Percentiles rank a stretch among this genome's conserved stretches.
Evolutionary conservation across 2,888 invertebrate species (phyloP).

Genomic region (Ophion ellenae): DNA sequence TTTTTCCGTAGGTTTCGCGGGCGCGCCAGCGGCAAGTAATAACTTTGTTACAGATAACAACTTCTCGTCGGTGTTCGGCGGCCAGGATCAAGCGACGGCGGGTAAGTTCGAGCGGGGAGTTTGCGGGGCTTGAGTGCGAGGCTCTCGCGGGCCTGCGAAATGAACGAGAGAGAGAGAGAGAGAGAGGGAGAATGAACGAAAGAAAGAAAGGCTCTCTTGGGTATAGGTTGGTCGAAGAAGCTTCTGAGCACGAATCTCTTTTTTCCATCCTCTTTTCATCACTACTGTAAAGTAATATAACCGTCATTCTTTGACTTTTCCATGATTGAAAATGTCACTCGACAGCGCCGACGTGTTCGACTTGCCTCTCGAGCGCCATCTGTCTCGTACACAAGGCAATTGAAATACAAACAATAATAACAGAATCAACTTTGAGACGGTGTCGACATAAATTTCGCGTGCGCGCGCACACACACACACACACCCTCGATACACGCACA

Average conservation of each 20-base stretch:
- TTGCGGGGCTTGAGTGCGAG: neutral
- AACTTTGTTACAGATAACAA: constrained; percentile 94
- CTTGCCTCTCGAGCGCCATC: neutral
- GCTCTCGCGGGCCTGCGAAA: neutral
- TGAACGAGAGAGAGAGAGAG: constrained; percentile 3
- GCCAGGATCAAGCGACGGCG: constrained; percentile 82
- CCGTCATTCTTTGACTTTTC: neutral
- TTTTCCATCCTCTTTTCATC: neutral
- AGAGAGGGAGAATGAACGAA: too few relatives aligned
- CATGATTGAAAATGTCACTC: neutral
- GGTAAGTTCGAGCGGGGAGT: constrained; percentile 75
- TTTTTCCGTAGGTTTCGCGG: constrained; percentile 82
- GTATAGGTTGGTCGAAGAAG: neutral
- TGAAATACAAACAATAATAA: neutral
- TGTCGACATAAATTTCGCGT: constrained; percentile 27
- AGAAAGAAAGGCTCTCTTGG: constrained; percentile 1
- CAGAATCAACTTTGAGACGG: neutral
- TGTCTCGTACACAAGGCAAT: neutral
- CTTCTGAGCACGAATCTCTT: neutral
- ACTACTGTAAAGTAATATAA: neutral
- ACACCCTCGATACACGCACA: neutral
- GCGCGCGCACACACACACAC: constrained; percentile 30
- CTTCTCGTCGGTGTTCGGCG: constrained; percentile 95
- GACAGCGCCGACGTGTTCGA: neutral
- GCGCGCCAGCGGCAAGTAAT: constrained; percentile 84